Evolutionary conservation across 1,140 invertebrate species (phyloP).

Genomic region (Pissodes strobi): DNA sequence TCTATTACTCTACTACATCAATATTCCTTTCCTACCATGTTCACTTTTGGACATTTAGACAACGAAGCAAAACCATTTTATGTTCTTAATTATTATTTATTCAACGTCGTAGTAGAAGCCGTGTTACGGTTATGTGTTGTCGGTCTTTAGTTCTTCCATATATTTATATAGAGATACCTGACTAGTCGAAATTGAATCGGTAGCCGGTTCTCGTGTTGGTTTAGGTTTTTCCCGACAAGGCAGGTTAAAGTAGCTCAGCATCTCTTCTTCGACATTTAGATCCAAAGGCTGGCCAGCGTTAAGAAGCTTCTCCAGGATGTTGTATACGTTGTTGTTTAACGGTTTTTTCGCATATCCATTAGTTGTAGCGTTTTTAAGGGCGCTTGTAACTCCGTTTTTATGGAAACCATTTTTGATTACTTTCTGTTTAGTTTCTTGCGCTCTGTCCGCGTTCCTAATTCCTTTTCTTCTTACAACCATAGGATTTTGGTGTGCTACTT

Average conservation of each 20-base stretch:
- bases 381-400: conserved; percentile 16
- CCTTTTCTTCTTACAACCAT: conserved; percentile 20
- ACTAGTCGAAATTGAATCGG: conserved; percentile 39
- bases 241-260: conserved; percentile 32
- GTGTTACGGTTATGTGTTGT: conserved; percentile 12
- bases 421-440: not conserved
- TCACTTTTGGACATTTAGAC: not conserved
- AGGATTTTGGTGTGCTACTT: not conserved
- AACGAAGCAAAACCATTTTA: conserved; percentile 1
- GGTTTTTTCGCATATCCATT: conserved; percentile 17
- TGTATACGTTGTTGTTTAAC: conserved; percentile 19
- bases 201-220: not conserved
- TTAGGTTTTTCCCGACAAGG: not conserved
- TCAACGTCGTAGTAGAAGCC: no score
- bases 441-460: not conserved
- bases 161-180: conserved; percentile 46
- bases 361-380: conserved; percentile 1
- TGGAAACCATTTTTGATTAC: conserved; percentile 6
- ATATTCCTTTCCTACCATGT: not conserved
- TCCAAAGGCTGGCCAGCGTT: conserved; percentile 33
- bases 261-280: conserved; percentile 33
- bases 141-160: conserved; percentile 45
- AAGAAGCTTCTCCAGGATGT: conserved; percentile 45
- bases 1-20: not conserved
- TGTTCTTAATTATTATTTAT: conserved; percentile 22